These are phyloP conservation scores for Laodelphax striatellus DNA, from an alignment of 1,140 invertebrate species.

Conservation along the genomic window DNA sequence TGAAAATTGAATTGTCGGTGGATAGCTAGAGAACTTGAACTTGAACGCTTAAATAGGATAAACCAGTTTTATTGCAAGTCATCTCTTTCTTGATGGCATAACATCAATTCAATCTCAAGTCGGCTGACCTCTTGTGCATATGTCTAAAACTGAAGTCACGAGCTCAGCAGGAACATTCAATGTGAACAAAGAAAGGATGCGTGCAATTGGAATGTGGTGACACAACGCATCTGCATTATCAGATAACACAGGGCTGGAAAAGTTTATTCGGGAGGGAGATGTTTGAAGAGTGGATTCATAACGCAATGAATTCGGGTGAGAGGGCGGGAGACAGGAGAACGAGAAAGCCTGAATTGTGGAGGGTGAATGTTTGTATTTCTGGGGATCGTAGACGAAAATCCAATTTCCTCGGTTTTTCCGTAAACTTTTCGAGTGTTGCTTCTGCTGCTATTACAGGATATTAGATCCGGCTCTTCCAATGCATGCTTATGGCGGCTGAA, in stretches of 20 bases:
- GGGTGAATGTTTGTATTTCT: background rate
- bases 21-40: too few species aligned
- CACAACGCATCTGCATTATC: background rate
- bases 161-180: too few species aligned
- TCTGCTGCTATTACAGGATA: background rate
- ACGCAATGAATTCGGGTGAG: background rate
- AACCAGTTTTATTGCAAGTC: too few species aligned
- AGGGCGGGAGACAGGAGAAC: background rate
- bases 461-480: background rate
- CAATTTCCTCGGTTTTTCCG: background rate
- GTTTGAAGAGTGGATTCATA: background rate
- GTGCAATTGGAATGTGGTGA: background rate
- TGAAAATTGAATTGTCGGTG: too few species aligned
- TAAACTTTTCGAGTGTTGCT: background rate
- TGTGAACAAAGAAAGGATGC: too few species aligned
- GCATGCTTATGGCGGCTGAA: slow-evolving; percentile 2
- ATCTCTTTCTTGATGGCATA: too few species aligned
- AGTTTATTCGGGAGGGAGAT: background rate
- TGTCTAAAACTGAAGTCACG: too few species aligned
- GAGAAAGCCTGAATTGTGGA: background rate
- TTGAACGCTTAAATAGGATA: too few species aligned
- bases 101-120: too few species aligned
- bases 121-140: too few species aligned
- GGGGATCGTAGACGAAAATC: background rate
- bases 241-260: background rate